A percentile compares a stretch with the other conserved stretches of the same genome.
Evolutionary conservation across 2,888 invertebrate species (phyloP).

Genomic region (Lepetodrilus schrolli): DNA sequence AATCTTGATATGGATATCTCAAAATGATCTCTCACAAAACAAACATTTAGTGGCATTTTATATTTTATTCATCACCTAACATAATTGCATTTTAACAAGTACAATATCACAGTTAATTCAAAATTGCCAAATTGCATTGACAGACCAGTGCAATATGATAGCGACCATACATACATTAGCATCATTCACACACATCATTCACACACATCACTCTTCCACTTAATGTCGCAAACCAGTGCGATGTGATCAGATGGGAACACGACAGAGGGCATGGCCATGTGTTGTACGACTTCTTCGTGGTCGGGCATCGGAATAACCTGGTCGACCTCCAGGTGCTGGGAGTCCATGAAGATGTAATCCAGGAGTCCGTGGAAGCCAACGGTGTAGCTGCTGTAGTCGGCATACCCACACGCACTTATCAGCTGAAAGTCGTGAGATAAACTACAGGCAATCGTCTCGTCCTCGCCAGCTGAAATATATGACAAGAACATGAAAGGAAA

Average conservation of each 20-base stretch:
- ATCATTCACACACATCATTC: too few relatives aligned
- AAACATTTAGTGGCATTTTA: too few relatives aligned
- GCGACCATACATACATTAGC: too few relatives aligned
- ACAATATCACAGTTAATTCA: too few relatives aligned
- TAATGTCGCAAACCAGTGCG: conserved; percentile 81
- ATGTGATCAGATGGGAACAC: conserved; percentile 96
- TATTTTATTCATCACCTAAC: too few relatives aligned
- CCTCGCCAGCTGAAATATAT: conserved; percentile 72
- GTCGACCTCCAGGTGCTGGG: conserved; percentile 65
- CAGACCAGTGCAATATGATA: too few relatives aligned
- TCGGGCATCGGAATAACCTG: conserved; percentile 88
- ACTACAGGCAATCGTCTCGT: conserved; percentile 78
- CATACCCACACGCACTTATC: conserved; percentile 88
- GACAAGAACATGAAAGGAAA: too few relatives aligned
- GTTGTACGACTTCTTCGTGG: conserved; percentile 83
- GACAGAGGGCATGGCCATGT: conserved; percentile 89
- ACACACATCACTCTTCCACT: conserved; percentile 50
- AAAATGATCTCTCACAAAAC: too few relatives aligned
- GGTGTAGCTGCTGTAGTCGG: conserved; percentile 89
- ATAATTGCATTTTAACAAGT: too few relatives aligned
- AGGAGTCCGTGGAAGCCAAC: conserved; percentile 87
- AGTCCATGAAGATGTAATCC: conserved; percentile 93
- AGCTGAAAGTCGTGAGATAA: conserved; percentile 80
- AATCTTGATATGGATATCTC: too few relatives aligned
- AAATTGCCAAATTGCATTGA: too few relatives aligned